Conservation (phyloP, 2,888 invertebrate species). For the Aspidiotus rigidus region DNA sequence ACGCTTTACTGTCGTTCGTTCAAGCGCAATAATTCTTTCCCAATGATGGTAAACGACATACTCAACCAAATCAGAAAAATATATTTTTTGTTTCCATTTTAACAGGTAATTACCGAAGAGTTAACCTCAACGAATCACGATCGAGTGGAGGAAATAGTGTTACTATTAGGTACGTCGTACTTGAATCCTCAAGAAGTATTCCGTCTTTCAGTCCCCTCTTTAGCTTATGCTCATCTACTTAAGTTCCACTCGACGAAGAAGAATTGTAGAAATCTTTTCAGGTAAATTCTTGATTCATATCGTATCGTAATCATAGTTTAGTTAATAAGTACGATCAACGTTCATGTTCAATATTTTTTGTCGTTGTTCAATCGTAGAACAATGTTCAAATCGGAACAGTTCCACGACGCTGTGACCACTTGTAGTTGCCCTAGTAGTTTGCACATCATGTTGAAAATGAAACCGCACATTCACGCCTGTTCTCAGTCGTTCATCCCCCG, state of each 20-base stretch:
- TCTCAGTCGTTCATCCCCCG: conserved; percentile 15
- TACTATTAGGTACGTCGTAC: conserved; percentile 44
- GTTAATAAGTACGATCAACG: neutral
- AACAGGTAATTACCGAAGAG: conserved; percentile 11
- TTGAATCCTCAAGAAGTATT: conserved; percentile 42
- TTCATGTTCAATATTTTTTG: neutral
- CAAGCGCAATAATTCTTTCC: too few species aligned
- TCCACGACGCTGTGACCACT: conserved; percentile 15
- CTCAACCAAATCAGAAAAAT: neutral
- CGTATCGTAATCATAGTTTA: neutral
- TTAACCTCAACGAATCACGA: conserved; percentile 14
- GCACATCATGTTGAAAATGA: conserved; percentile 29
- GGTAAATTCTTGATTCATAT: conserved; percentile 38
- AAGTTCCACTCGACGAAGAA: conserved; percentile 43
- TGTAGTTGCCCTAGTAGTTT: conserved; percentile 18
- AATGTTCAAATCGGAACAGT: conserved; percentile 27
- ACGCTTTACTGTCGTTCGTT: too few species aligned
- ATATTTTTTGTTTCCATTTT: neutral
- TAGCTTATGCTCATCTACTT: conserved; percentile 39
- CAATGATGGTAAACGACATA: neutral
- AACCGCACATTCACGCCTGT: neutral
- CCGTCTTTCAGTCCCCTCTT: conserved; percentile 36
- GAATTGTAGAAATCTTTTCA: conserved; percentile 43
- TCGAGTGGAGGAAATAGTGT: conserved; percentile 42
- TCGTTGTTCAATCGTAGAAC: conserved; percentile 7